Percentiles rank a stretch among this genome's conserved stretches.
These are phyloP conservation scores for Psittacula cyanocephala DNA, from an alignment of 2,113 vertebrate species.

Conservation along the genomic window DNA sequence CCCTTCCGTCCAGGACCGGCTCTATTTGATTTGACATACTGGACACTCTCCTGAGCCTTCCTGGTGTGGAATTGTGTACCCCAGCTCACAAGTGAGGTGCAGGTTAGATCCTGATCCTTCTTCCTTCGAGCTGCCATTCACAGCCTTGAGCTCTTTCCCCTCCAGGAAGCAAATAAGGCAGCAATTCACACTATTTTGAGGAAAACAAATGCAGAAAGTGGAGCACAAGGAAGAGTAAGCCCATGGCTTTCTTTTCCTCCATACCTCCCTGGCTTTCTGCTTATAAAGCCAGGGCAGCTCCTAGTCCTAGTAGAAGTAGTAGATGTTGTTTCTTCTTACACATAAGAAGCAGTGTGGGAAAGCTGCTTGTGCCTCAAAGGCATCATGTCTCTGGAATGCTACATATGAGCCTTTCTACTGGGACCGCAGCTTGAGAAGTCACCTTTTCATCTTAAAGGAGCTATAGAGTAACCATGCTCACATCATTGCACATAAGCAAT, in stretches of 20 bases:
- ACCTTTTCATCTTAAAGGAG: neutral
- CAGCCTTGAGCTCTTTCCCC: neutral
- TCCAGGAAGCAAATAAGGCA: neutral
- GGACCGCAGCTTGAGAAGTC: neutral
- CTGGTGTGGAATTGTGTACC: neutral
- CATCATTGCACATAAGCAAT: neutral
- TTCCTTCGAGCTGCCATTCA: neutral
- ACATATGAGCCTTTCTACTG: neutral
- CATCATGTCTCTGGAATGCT: neutral
- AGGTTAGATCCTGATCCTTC: neutral
- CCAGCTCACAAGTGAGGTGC: neutral
- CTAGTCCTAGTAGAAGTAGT: neutral
- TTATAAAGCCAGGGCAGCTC: neutral
- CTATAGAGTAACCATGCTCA: neutral
- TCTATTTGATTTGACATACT: neutral
- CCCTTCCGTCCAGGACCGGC: neutral
- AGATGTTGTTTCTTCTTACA: neutral
- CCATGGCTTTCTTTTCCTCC: neutral
- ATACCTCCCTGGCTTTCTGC: neutral
- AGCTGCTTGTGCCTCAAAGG: neutral
- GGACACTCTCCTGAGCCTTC: neutral
- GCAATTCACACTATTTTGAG: neutral
- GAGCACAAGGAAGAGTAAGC: neutral
- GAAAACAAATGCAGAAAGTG: neutral
- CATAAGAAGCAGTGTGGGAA: neutral